These are phyloP conservation scores for Chlorodrepanis virens DNA, from an alignment of 2,113 vertebrate genomes.

Conservation along the genomic window DNA sequence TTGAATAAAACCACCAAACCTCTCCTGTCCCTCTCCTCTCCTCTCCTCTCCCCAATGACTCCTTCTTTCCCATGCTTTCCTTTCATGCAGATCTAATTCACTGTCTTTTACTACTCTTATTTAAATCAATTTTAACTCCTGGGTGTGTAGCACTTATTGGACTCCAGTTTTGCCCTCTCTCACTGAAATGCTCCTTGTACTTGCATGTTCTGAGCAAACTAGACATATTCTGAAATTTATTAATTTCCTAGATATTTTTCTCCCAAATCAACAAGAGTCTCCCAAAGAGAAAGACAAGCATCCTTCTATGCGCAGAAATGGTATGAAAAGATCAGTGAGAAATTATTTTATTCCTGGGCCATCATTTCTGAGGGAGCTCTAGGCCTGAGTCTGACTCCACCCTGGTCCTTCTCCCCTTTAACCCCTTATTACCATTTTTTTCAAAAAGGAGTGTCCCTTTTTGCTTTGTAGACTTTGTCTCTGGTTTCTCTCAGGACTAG, in stretches of 20 bases:
- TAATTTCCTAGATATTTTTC: not conserved
- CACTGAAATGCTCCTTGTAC: not conserved
- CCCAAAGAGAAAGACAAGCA: not conserved
- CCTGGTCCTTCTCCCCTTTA: rapidly evolving
- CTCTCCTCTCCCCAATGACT: not conserved
- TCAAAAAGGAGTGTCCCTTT: not conserved
- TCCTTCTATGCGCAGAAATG: not conserved
- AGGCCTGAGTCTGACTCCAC: not conserved
- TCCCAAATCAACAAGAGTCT: not conserved
- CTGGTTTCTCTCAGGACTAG: not conserved
- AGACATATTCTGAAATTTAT: not conserved
- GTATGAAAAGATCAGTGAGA: not conserved
- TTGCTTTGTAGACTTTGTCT: not conserved
- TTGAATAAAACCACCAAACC: not conserved
- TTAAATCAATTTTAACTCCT: not conserved
- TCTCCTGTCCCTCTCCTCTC: no score
- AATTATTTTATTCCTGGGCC: not conserved
- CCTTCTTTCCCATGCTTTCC: not conserved
- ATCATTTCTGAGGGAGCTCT: not conserved
- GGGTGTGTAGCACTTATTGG: not conserved
- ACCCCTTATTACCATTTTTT: not conserved
- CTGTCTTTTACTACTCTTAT: not conserved
- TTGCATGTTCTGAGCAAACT: not conserved
- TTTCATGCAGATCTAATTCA: not conserved
- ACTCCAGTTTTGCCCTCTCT: not conserved